Percentiles rank a stretch among this genome's conserved stretches.
Evolutionary conservation across 2,113 vertebrate genomes (phyloP).

Genomic region (Meriones unguiculatus): DNA sequence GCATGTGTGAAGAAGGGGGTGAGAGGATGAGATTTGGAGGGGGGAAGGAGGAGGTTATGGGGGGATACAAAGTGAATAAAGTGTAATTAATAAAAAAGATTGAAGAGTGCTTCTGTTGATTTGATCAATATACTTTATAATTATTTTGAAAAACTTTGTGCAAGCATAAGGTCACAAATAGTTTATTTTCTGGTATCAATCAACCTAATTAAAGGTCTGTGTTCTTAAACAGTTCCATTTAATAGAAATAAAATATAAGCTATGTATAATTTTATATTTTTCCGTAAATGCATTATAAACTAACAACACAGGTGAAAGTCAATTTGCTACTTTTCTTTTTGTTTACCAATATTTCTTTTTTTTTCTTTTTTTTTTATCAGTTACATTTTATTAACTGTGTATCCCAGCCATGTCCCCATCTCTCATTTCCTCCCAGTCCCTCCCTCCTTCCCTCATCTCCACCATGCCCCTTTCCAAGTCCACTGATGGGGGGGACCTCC

Average conservation of each 20-base stretch:
- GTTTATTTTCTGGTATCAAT: background rate
- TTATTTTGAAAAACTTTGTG: constrained; percentile 1
- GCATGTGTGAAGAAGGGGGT: too few species aligned
- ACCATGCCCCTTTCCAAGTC: too few species aligned
- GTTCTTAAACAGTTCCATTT: background rate
- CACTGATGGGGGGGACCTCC: too few species aligned
- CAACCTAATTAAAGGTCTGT: background rate
- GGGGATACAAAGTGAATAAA: too few species aligned
- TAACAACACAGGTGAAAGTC: background rate
- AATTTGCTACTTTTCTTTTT: constrained; percentile 4
- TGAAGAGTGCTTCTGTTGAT: background rate
- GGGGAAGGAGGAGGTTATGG: too few species aligned
- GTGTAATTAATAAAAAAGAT: background rate
- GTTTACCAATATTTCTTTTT: background rate
- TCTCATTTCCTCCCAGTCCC: too few species aligned
- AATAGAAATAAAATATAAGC: background rate
- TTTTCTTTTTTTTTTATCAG: too few species aligned
- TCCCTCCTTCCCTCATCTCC: too few species aligned
- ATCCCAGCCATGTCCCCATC: too few species aligned
- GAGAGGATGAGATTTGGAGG: too few species aligned
- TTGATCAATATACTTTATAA: background rate
- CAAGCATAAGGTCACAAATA: background rate
- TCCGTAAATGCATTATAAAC: background rate
- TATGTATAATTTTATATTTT: background rate
- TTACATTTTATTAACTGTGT: too few species aligned